Base-by-base conservation (phyloP, 2,113 vertebrate species). In the Lampris incognitus region DNA sequence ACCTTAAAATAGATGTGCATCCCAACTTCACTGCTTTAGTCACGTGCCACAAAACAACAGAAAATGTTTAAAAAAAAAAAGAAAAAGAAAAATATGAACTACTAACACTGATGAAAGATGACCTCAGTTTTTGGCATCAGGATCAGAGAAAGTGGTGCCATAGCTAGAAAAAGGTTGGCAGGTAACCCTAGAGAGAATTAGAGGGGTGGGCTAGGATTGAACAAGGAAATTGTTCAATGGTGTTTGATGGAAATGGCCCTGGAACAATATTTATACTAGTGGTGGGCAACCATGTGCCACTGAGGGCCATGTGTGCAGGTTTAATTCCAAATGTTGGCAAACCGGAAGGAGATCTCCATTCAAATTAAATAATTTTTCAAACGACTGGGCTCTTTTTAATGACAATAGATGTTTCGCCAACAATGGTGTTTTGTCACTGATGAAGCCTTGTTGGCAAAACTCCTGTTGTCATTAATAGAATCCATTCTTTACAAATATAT, bases 1-100 rank as follows among this genome's bases (percentile, higher is more conserved):
- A 54, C 40, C 58, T 68, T 79, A 40, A 49, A 39, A 78, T 66
- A 78, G 82, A 76, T 86, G 69, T 40, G 6, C 58, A 83, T 81
- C 69, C 60, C 52, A 80, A 79, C 74, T 66, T 82, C 54, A 76
- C 72, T 78, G 78, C 72, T 66, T 65, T 67, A 74, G 76, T 86
- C 84, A 86, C 63, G 82, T 78, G 13, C 66, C 64, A 40, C 40
- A 36, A 52, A 85, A 82, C 58, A 41, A 41, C 59, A 61, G 69
- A 76, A 85, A 76, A 82, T 72, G 24, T 24, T 24, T 24, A 24
- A 24, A 24, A 24, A 24, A 24, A 72, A 68, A 49, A 42, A 42
- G 24, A 42, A 72, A 36, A 72, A 57, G 65, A 66, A 50, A 58
- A 55, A n/a, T 1, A 36, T 24, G 41, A 66, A 59, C 63, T 11